Evolutionary conservation across 1,140 invertebrate species (phyloP).

Genomic region (Cyclina sinensis): DNA sequence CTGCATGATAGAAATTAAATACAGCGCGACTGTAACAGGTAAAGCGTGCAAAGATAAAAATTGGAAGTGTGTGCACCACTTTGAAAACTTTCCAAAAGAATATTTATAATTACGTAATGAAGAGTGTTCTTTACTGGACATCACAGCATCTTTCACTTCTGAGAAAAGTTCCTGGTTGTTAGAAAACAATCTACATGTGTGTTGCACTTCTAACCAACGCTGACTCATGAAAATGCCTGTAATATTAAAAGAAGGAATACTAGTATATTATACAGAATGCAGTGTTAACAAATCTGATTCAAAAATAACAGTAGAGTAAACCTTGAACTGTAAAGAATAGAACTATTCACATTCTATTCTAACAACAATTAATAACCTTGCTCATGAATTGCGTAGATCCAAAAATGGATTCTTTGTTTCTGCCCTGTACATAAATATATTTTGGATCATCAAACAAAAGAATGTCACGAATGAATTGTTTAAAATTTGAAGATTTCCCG

Average conservation of each 20-base stretch:
- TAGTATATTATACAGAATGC: not conserved
- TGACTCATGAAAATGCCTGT: not conserved
- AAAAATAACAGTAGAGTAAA: not conserved
- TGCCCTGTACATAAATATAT: constrained; percentile 11
- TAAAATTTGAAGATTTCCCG: not conserved
- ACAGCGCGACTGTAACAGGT: constrained; percentile 6
- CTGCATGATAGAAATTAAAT: not conserved
- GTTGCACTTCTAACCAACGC: not conserved
- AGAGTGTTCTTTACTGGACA: not conserved
- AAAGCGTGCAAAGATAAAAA: not conserved
- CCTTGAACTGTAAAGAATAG: not conserved
- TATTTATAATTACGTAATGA: not conserved
- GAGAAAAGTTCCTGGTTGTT: not conserved
- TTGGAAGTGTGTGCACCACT: not conserved
- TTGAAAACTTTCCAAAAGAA: not conserved
- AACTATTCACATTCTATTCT: not conserved
- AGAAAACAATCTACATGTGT: not conserved
- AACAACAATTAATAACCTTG: not conserved
- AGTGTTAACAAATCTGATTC: not conserved
- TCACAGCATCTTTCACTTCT: constrained; percentile 29
- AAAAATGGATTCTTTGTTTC: not conserved
- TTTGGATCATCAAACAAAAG: not conserved
- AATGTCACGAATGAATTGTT: not conserved
- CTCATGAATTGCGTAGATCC: not conserved
- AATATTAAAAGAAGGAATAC: not conserved